Percentiles rank a stretch among this genome's conserved stretches.
Evolutionary conservation across 2,797 vertebrate genomes (phyloP).

Genomic region (Acanthurus leucopareius): DNA sequence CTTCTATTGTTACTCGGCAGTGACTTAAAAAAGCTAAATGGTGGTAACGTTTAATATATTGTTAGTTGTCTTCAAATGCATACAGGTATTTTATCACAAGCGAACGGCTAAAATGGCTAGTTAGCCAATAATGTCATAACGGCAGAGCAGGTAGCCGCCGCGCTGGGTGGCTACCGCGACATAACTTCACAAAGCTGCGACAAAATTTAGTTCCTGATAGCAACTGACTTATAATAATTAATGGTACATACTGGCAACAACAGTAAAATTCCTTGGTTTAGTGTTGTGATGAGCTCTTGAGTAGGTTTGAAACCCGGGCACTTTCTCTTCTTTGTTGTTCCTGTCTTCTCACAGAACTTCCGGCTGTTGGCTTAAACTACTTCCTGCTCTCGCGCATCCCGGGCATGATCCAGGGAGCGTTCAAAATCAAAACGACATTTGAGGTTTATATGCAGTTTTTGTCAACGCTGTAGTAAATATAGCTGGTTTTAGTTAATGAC

Average conservation of each 20-base stretch:
- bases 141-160: constrained; percentile 34
- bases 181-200: neutral
- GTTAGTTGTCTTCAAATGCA: neutral
- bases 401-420: neutral
- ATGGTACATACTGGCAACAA: constrained; percentile 48
- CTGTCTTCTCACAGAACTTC: constrained; percentile 66
- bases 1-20: neutral
- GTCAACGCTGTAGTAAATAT: neutral
- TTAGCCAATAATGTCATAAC: constrained; percentile 58
- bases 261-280: neutral
- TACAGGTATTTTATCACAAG: constrained; percentile 8
- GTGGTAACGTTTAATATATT: neutral
- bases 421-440: constrained; percentile 17
- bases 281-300: constrained; percentile 13
- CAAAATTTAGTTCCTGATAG: neutral
- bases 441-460: neutral
- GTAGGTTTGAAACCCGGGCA: constrained; percentile 57
- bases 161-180: constrained; percentile 12
- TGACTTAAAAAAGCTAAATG: neutral
- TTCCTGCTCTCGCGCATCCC: constrained; percentile 31
- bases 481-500: fast-evolving
- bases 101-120: constrained; percentile 53
- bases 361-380: constrained; percentile 55
- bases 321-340: constrained; percentile 80
- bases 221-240: fast-evolving